These are phyloP conservation scores for Dynastes maya DNA, from an alignment of 2,888 invertebrate species.

Conservation along the genomic window DNA sequence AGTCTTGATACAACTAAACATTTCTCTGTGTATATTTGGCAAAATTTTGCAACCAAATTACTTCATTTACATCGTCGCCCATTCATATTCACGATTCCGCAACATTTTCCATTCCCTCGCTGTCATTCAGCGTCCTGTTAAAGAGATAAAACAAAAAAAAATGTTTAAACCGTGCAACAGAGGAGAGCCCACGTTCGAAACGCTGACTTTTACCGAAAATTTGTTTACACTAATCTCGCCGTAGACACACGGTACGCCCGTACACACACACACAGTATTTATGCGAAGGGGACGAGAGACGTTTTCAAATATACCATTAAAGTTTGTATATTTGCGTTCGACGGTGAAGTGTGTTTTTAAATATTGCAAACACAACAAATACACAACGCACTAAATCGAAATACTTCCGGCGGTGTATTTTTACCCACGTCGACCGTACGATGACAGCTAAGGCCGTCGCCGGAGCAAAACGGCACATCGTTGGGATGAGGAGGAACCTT, in stretches of 20 bases:
- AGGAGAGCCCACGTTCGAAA: background rate
- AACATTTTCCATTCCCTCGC: too few species aligned
- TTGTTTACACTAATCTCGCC: conserved; percentile 2
- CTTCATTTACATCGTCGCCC: too few species aligned
- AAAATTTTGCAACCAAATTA: too few species aligned
- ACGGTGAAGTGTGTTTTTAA: conserved; percentile 54
- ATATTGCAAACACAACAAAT: conserved; percentile 57
- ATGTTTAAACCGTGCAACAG: background rate
- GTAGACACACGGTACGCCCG: background rate
- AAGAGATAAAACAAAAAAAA: conserved; percentile 6
- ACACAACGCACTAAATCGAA: conserved; percentile 41
- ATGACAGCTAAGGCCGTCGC: conserved; percentile 30
- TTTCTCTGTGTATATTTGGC: too few species aligned
- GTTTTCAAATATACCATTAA: conserved; percentile 42
- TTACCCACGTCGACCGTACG: conserved; percentile 45
- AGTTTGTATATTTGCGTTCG: conserved; percentile 50
- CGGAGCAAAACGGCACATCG: background rate
- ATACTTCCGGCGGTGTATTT: conserved; percentile 47
- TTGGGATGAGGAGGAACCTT: background rate
- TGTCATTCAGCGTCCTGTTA: background rate
- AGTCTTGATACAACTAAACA: too few species aligned
- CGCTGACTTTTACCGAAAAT: background rate
- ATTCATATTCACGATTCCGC: too few species aligned
- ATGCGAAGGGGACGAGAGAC: conserved; percentile 11
- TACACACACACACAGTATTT: background rate